These are phyloP conservation scores for Phenganax subtilis DNA, from an alignment of 92 coral and sea anemone species.

Conservation along the genomic window DNA sequence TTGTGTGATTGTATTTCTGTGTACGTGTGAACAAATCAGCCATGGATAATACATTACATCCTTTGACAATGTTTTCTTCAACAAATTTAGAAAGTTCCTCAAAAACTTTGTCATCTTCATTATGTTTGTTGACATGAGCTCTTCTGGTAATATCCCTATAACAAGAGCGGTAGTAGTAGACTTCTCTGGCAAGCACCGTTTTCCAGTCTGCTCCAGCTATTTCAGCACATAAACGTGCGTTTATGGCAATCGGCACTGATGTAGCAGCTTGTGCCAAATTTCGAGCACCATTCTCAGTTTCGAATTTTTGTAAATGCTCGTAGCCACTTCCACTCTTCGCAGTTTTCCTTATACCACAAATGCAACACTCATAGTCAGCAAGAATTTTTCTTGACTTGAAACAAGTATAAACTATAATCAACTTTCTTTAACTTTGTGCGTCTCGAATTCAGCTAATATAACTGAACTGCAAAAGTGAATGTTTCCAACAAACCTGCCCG, in stretches of 20 bases:
- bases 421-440: neutral
- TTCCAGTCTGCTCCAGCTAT: constrained; percentile 24
- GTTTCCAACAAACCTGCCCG: constrained; percentile 21
- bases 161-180: constrained; percentile 14
- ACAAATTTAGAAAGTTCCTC: neutral
- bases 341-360: constrained; percentile 24
- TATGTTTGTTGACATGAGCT: neutral
- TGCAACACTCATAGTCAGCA: too few relatives aligned
- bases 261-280: constrained; percentile 14
- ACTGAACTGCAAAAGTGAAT: neutral
- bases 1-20: neutral
- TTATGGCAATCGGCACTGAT: neutral
- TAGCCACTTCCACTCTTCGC: constrained; percentile 35
- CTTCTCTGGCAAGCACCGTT: constrained; percentile 18
- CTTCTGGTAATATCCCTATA: constrained; percentile 11
- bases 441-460: neutral
- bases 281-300: constrained; percentile 32
- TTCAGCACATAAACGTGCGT: constrained; percentile 6
- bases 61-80: neutral
- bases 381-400: constrained; percentile 20
- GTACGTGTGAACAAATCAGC: constrained; percentile 4
- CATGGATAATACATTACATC: neutral
- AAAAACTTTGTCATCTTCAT: too few relatives aligned
- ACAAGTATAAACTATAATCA: neutral
- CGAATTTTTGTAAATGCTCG: constrained; percentile 30